Conservation (phyloP, 2,113 vertebrate species). For the Otis tarda region DNA sequence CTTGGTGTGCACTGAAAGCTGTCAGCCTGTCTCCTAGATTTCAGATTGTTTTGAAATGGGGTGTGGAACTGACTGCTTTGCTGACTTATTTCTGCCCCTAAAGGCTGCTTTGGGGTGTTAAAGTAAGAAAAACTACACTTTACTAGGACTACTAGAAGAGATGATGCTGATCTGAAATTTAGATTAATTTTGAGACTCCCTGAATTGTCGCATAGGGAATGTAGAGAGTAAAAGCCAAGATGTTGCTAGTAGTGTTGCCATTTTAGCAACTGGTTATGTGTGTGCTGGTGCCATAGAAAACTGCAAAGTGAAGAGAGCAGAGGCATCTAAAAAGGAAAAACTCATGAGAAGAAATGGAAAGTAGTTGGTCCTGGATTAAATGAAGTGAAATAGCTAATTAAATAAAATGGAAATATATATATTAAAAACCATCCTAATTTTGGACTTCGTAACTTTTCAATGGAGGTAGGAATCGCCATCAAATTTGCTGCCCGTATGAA, state of each 20-base stretch:
- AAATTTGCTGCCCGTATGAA: background rate
- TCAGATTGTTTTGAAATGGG: background rate
- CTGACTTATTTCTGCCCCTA: background rate
- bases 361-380: background rate
- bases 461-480: background rate
- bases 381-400: background rate
- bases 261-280: background rate
- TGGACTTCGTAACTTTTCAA: background rate
- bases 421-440: background rate
- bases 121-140: background rate
- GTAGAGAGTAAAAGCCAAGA: background rate
- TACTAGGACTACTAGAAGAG: background rate
- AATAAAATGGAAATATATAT: background rate
- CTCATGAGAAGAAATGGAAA: background rate
- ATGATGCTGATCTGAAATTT: background rate
- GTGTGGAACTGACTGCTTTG: background rate
- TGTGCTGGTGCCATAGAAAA: background rate
- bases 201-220: background rate
- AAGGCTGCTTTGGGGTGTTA: background rate
- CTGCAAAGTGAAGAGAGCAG: background rate
- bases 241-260: background rate
- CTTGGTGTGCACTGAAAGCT: background rate
- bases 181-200: background rate
- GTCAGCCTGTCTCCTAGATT: background rate
- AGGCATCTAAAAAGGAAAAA: background rate